Conservation (phyloP, 2,113 vertebrate genomes). For the Toxotes chatareus region DNA sequence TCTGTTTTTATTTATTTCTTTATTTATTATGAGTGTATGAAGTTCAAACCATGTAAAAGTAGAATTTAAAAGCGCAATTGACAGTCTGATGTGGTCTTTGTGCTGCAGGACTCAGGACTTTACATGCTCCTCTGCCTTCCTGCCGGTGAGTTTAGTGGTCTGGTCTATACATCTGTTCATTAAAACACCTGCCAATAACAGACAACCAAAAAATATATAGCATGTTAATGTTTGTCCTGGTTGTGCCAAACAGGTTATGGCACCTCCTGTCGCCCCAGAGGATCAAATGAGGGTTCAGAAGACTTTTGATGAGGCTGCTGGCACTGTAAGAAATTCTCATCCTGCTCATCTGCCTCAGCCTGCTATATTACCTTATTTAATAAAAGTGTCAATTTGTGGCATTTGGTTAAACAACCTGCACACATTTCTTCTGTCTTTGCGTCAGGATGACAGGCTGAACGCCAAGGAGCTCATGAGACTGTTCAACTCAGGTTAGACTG, state of each 20-base stretch:
- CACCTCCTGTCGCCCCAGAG: constrained; percentile 66
- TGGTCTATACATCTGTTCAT: background rate
- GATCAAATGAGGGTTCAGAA: constrained; percentile 72
- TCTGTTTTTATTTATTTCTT: background rate
- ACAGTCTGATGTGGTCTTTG: constrained; percentile 24
- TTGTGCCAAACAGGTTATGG: constrained; percentile 72
- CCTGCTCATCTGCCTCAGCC: background rate
- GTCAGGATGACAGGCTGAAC: constrained; percentile 79
- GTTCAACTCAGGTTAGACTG: constrained; percentile 80
- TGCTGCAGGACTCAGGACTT: constrained; percentile 79
- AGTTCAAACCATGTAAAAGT: background rate
- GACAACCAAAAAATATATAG: background rate
- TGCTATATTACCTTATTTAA: background rate
- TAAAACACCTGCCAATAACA: background rate
- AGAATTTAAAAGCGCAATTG: background rate
- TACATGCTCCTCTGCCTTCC: constrained; percentile 73
- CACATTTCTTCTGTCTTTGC: background rate
- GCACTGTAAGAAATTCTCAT: constrained; percentile 66
- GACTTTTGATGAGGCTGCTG: constrained; percentile 78
- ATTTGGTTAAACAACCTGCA: background rate
- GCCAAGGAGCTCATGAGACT: constrained; percentile 78
- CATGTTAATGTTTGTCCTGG: constrained; percentile 4
- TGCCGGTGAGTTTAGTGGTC: constrained; percentile 68
- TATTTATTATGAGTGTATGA: background rate
- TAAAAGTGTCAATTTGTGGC: background rate